phyloP scores from a whole-genome alignment of 2,113 vertebrate genomes.

The Boulengeromyrus knoepffleri region DNA sequence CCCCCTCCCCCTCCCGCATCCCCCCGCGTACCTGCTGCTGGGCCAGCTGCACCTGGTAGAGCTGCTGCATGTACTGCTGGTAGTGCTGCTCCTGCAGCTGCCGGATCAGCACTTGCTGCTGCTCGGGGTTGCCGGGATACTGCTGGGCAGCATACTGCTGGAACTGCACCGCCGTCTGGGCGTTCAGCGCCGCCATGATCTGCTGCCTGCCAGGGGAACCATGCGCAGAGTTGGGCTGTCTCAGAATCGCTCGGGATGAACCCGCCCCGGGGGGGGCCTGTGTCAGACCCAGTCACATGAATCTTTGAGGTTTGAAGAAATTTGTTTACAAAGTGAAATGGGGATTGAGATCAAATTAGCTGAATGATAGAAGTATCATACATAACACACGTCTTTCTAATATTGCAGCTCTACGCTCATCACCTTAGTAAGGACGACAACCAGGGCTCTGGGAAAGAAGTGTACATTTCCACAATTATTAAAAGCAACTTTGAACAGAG shows the following conservation, averaged over 20 bases:
- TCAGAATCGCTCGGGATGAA: neutral
- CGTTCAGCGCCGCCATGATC: constrained; percentile 96
- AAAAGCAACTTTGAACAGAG: neutral
- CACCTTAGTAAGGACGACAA: neutral
- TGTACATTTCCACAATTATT: neutral
- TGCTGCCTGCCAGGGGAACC: constrained; percentile 65
- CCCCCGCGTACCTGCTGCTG: constrained; percentile 80
- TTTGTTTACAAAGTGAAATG: neutral
- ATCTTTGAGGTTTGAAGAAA: neutral
- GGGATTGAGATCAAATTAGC: neutral
- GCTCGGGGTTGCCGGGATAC: constrained; percentile 89
- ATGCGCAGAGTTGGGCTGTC: neutral
- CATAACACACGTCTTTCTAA: neutral
- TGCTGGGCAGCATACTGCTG: constrained; percentile 98
- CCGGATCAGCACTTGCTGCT: constrained; percentile 90
- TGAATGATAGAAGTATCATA: neutral
- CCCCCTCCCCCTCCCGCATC: neutral
- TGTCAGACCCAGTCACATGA: neutral
- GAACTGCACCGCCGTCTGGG: constrained; percentile 95
- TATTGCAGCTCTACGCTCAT: neutral
- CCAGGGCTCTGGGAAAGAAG: neutral
- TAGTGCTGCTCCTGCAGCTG: constrained; percentile 98
- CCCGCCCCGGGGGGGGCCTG: neutral
- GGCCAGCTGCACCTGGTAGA: constrained; percentile 95
- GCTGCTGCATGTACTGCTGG: constrained; percentile 98